Percentiles rank a stretch among this genome's conserved stretches.
phyloP scores from a whole-genome alignment of 2,888 invertebrate genomes.

The Drosophila algonquin region DNA sequence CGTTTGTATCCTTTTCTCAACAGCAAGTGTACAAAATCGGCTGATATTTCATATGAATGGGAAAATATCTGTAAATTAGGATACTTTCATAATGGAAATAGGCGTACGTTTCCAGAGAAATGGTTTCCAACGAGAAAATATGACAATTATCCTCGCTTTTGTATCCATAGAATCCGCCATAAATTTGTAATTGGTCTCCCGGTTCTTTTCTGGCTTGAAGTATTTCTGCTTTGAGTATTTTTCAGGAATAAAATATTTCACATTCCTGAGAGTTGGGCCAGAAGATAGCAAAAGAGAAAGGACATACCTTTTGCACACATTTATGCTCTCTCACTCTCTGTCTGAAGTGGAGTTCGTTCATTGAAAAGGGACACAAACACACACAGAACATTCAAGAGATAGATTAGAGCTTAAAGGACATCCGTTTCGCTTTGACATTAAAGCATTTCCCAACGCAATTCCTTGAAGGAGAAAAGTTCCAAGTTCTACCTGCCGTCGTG shows the following conservation, averaged over 20 bases:
- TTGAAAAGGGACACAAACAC: no score
- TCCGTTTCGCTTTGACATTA: not conserved
- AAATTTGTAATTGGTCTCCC: not conserved
- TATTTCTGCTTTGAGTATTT: not conserved
- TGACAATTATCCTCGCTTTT: not conserved
- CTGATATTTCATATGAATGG: no score
- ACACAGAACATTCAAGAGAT: no score
- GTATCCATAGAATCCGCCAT: not conserved
- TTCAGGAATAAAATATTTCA: not conserved
- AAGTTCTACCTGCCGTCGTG: no score
- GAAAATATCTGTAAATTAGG: no score
- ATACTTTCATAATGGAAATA: no score
- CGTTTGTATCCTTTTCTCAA: no score
- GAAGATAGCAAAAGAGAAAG: not conserved
- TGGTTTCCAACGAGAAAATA: not conserved
- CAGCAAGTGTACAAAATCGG: no score
- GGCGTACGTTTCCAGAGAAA: no score
- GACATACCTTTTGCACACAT: not conserved
- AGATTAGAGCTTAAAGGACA: not conserved
- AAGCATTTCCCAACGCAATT: not conserved
- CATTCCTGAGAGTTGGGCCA: not conserved
- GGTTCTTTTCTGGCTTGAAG: not conserved
- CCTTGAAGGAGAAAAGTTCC: not conserved
- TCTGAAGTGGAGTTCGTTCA: not conserved
- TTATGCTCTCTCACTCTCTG: not conserved